Base-by-base conservation (phyloP, 2,113 vertebrate species). In the Nasalis larvatus region DNA sequence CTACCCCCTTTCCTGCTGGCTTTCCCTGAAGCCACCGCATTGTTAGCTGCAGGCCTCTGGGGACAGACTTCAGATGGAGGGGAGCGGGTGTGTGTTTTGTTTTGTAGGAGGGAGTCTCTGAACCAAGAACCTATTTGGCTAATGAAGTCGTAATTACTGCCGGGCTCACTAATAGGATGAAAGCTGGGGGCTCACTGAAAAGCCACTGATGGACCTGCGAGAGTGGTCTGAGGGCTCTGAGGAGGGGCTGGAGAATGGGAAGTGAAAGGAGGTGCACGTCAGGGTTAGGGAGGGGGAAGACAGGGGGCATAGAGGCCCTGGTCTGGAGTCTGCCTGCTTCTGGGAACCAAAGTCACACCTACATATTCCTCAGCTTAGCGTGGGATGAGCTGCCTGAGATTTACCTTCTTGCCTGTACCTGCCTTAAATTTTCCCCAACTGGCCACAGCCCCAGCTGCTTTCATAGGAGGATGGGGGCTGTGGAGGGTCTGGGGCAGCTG, bases 131-230 rank as follows among this genome's bases (percentile, higher is more conserved):
- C 96, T 97, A 86, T 98, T 98, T 98, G 98, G 91, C 98, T 98
- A 98, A 99, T 98, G 98, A 98, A 98, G 98, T 77, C 93, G 78
- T 98, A 99, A 99, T 99, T 98, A 98, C 98, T 97, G 97, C 68
- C 1, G 7, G 89, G 86, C 96, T 97, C n/a, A 3, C 94, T 98
- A 97, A 98, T 96, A 96, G 98, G 97, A 98, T 98, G 98, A 97
- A 97, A 96, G 97, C 81, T 0, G 5, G 95, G 7, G 47, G 40
- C 77, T 96, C 73, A 1, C 52, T 92, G 89, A 91, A 97, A 98
- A 96, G 97, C 96, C 90, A 49, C 89, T 89, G 98, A 97, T 95
- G 96, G 96, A 74, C 97, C 81, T 90, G 5, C 0, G 60, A 96
- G 97, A 83, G 86, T 6, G 40, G 68, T 60, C 92, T 86, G 89